Base-by-base conservation (phyloP, 2,797 vertebrate genomes). In the Karalla daura region DNA sequence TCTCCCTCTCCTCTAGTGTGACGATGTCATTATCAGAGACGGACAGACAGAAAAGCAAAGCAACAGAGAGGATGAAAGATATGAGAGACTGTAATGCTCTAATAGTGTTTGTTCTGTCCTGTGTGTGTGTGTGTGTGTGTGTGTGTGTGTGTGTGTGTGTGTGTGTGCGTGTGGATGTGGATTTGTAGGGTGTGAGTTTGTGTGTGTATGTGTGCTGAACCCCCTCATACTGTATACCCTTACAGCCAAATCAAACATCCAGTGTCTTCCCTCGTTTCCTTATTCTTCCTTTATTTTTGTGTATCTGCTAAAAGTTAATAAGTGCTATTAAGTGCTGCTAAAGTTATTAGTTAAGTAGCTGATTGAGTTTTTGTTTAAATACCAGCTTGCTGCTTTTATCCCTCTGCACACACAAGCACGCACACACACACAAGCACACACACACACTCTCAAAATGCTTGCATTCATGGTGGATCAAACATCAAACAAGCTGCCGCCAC, bases 1-100 rank as follows among this genome's bases (percentile, higher is more conserved):
- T 56, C 17, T 74, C 30, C 58, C 60, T 21, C 40, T 56, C 68
- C 70, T 76, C 56, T 67, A 37, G 36, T 61, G 65, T 70, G 52
- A 51, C 7, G 56, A 49, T 72, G 63, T 75, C 50, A 78, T 71
- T 82, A 82, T 85, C 78, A 63, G 53, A 74, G 69, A 78, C 43
- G 63, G 79, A 80, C 81, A 76, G 80, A 61, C 54, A 23, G 40
- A 50, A 70, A 54, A 58, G 70, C 68, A 60, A 63, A 69, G 73
- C 51, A 35, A 23, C 65, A 60, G 46, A 54, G 72, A 79, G 75
- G 58, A 78, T 76, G 66, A 75, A 66, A 77, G 60, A 77, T 75
- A 58, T 11, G 51, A 24, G 44, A 61, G 64, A 68, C 56, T 76
- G 52, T 63, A 69, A 77, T 58, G 60, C 79, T 83, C 45, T 78